Conservation (phyloP, 2,113 vertebrate species). For the Antigone vipio region DNA sequence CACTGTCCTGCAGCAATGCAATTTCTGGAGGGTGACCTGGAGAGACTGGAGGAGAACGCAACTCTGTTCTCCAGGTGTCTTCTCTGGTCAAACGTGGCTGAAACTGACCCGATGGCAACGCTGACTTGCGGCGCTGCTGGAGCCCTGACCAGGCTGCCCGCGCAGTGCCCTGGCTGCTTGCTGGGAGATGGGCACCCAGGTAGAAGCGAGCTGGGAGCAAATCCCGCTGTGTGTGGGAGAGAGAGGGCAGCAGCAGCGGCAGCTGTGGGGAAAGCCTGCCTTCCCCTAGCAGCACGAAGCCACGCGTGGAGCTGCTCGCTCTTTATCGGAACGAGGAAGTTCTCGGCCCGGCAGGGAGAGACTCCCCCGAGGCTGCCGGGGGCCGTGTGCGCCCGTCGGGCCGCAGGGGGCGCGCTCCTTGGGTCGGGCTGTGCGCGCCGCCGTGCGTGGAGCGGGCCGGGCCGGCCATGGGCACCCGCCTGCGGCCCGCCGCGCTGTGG, state of each 20-base stretch:
- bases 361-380: too few species aligned
- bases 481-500: background rate
- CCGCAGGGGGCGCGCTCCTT: background rate
- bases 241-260: background rate
- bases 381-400: too few species aligned
- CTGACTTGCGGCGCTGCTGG: background rate
- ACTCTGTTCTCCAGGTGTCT: accelerated
- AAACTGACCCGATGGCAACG: background rate
- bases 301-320: accelerated
- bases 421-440: too few species aligned
- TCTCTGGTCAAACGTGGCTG: background rate
- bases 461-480: background rate
- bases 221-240: too few species aligned
- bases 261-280: background rate
- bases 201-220: background rate
- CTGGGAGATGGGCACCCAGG: too few species aligned
- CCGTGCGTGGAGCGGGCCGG: too few species aligned
- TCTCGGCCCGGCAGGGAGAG: too few species aligned
- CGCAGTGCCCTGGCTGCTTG: background rate
- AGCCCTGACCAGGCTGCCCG: background rate
- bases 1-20: accelerated
- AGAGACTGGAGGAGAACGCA: background rate
- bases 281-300: too few species aligned
- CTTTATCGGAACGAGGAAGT: too few species aligned
- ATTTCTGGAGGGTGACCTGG: background rate